Evolutionary conservation across 1,140 invertebrate species (phyloP), one percentile per base, ranked within the genome.

Genomic region (Metaphire vulgaris): DNA sequence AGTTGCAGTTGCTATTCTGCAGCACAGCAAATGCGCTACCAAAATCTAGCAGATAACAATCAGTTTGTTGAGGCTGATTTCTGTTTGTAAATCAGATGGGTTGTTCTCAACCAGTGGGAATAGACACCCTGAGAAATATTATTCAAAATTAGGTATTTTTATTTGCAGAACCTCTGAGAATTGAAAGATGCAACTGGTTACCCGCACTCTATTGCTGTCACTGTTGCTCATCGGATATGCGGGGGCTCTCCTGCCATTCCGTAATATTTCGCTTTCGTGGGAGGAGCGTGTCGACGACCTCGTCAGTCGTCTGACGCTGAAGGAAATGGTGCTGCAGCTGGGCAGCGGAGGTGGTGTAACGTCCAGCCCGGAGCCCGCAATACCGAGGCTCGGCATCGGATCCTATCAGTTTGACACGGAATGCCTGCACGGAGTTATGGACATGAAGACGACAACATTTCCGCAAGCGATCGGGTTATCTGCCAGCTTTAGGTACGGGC

Each of bases 321-420:
- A 81, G 14, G 85, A 86, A 77, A 77, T 82, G 12, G 72, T 77
- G 74, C 33, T 73, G 1, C 83, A 85, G 78, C 79, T 86, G 80
- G 78, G 81, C 12, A 83, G 83, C 31, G 83, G 83, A 0, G 79
- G 75, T 6, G 72, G 73, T 21, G 16, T n/a, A 12, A 29, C 74
- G 16, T 81, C 81, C 14, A 76, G 83, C 28, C 83, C 83, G 14
- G 81, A 81, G 26, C 83, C 83, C 12, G 69, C 82, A 0, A 83
- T 85, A 67, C 67, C 68, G 1, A 79, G 82, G 33, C 78, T 85
- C 0, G 81, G 81, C 30, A 82, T 85, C n/a, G 78, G 77, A 12
- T 81, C 81, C 2, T 84, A 82, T 69, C 77, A 75, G 29, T 85
- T 83, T 83, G 79, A 82, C 67, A 85, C 82, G 0, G 83, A 85